Evolutionary conservation across 2,888 invertebrate species (phyloP).

Genomic region (Agrotis exclamationis): DNA sequence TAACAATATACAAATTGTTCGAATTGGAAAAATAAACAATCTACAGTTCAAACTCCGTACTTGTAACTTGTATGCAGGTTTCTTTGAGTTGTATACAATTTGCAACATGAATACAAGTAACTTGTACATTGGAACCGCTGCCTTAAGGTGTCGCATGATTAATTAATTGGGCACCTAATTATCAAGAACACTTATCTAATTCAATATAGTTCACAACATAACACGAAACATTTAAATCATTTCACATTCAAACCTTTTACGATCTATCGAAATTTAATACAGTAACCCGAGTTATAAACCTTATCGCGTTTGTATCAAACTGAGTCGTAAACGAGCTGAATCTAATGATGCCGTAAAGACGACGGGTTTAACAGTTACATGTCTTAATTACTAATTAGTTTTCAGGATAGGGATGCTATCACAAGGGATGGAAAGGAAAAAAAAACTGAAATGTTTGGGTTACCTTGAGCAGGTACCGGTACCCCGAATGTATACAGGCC

Average conservation of each 20-base stretch:
- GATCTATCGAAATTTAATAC: slow-evolving; percentile 58
- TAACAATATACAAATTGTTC: too few species aligned
- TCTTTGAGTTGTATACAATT: too few species aligned
- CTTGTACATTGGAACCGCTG: too few species aligned
- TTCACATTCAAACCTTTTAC: slow-evolving; percentile 39
- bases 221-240: slow-evolving; percentile 23
- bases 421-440: neutral
- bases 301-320: slow-evolving; percentile 56
- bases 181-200: neutral
- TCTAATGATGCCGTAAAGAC: slow-evolving; percentile 51
- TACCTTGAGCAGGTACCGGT: too few species aligned
- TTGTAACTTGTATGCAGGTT: too few species aligned
- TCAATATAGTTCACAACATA: slow-evolving; percentile 3
- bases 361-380: slow-evolving; percentile 1
- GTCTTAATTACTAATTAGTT: slow-evolving; percentile 17
- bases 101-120: too few species aligned
- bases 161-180: neutral
- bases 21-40: too few species aligned
- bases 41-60: too few species aligned
- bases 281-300: slow-evolving; percentile 49
- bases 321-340: slow-evolving; percentile 42
- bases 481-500: too few species aligned
- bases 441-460: too few species aligned
- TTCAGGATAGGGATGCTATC: neutral
- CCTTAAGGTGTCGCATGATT: neutral